These are phyloP conservation scores for Eulemur mongoz DNA, from an alignment of 2,797 vertebrate genomes.

Conservation along the genomic window DNA sequence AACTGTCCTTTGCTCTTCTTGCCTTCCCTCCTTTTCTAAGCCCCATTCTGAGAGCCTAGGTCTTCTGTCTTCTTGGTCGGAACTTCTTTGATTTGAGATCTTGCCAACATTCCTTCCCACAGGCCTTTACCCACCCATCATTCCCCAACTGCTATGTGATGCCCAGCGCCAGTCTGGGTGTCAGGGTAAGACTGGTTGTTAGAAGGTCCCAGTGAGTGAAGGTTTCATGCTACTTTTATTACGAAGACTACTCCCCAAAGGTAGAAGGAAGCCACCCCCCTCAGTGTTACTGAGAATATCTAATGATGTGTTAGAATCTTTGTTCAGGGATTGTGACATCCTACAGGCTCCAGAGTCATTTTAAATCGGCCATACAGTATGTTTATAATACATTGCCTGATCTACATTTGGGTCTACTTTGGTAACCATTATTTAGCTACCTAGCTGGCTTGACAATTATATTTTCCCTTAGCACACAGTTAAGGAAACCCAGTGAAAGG, in stretches of 20 bases:
- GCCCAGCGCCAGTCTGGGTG: not conserved
- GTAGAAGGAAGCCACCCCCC: not conserved
- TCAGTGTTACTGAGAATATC: not conserved
- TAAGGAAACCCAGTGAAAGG: conserved; percentile 3
- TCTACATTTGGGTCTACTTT: not conserved
- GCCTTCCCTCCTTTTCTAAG: not conserved
- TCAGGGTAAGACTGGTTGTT: not conserved
- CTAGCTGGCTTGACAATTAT: not conserved
- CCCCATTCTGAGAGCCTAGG: not conserved
- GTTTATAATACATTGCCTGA: not conserved
- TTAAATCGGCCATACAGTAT: not conserved
- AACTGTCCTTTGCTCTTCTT: not conserved
- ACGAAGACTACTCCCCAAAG: not conserved
- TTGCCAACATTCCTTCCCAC: not conserved
- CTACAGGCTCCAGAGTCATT: not conserved
- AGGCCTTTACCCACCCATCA: not conserved
- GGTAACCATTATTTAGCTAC: not conserved
- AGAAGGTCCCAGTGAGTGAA: not conserved
- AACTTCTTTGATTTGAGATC: not conserved
- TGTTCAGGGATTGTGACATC: not conserved
- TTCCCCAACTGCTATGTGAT: not conserved
- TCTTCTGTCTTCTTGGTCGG: not conserved
- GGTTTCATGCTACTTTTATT: not conserved
- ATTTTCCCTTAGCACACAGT: not conserved
- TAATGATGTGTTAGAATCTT: not conserved